Evolutionary conservation across 2,888 invertebrate genomes (phyloP), one percentile per base, ranked within the genome.

Genomic region (Callinectes sapidus): DNA sequence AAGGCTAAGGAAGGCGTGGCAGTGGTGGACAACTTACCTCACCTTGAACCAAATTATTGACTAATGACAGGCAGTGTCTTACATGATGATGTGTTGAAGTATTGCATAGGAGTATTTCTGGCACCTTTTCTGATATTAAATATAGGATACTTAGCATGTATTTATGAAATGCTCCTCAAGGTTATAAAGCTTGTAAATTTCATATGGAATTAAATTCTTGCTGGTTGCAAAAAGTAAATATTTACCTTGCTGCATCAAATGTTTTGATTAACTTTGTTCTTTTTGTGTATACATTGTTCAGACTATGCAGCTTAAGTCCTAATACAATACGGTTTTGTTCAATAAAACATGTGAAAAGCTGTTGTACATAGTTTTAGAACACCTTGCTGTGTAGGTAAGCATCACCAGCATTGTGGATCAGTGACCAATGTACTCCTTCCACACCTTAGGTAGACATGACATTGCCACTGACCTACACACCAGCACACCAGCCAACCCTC

Each of bases 21-120:
- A 54, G 88, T 61, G 88, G 55, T 35, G 32, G 48, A 55, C 32
- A 55, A 35, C 61, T 88, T 61, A 88, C 88, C 35, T 55, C 88
- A 55, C 35, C 42, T 55, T 18, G 61, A 61, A 42, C 42, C 18
- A 88, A 61, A 13, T 2, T 13, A 32, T 88, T 16, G 61, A 35
- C 55, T 54, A 3, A 88, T 88, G 13, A 39, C 61, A 61, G 88
- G 16, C 18, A 10, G 55, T 55, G 32, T 88, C 32, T 55, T 28
- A 55, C 35, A 28, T 54, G 14, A 32, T n/a, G 16, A 87, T 42
- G 87, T 28, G 71, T 61, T 23, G 10, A 88, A 35, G 32, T 42
- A 88, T 55, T 55, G 28, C 2, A 6, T 28, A 35, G 8, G 32
- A 88, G 28, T 54, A 54, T 55, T 35, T 35, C 0, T 32, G 42